Conservation (phyloP, 2,113 vertebrate species). For the Pungitius pungitius region DNA sequence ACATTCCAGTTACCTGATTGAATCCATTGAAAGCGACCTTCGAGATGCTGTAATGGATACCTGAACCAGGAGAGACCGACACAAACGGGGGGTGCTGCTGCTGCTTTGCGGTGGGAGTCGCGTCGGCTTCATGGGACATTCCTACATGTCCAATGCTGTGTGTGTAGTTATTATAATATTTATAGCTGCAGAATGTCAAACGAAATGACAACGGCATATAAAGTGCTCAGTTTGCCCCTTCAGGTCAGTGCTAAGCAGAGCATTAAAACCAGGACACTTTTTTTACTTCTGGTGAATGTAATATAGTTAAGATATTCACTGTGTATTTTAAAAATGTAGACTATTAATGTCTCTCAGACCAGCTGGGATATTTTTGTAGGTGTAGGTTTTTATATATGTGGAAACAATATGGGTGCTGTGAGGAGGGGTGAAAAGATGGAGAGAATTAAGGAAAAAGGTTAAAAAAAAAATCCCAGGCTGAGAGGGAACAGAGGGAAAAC, state of each 20-base stretch:
- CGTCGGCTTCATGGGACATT: too few relatives aligned
- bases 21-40: constrained; percentile 1
- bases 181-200: neutral
- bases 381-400: neutral
- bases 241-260: constrained; percentile 20
- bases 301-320: neutral
- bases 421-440: constrained; percentile 27
- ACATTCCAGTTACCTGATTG: constrained; percentile 24
- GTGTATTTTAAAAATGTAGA: neutral
- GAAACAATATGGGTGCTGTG: constrained; percentile 31
- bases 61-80: neutral
- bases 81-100: neutral
- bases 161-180: neutral
- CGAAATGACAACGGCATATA: neutral
- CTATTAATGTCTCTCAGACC: neutral
- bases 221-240: neutral
- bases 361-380: neutral
- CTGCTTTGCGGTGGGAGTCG: neutral
- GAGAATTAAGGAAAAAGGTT: constrained; percentile 12
- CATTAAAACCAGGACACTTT: neutral
- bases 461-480: constrained; percentile 24
- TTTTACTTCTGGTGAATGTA: neutral
- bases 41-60: neutral
- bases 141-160: too few relatives aligned
- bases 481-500: constrained; percentile 4